Evolutionary conservation across 37 sponge, comb jelly and placozoan genomes (phyloP).

Genomic region (Petrosia ficiformis): DNA sequence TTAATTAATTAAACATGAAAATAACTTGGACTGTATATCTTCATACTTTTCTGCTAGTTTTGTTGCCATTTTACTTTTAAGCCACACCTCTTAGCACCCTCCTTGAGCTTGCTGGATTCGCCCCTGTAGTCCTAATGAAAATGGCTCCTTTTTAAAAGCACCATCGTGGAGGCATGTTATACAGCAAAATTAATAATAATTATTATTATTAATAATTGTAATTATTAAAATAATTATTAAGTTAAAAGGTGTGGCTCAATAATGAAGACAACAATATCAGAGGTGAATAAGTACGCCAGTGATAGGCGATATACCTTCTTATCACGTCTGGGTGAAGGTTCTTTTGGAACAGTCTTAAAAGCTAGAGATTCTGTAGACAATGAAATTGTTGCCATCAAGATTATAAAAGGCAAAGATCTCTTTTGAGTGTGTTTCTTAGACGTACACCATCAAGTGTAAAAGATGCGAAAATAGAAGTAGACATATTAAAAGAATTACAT

Average conservation of each 20-base stretch:
- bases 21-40: too few relatives aligned
- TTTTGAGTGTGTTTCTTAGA: background rate
- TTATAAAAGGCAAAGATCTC: slow-evolving; percentile 1
- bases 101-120: too few relatives aligned
- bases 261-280: background rate
- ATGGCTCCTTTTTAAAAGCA: too few relatives aligned
- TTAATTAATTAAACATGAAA: too few relatives aligned
- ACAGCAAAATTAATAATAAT: slow-evolving; percentile 82
- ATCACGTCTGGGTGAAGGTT: slow-evolving; percentile 10
- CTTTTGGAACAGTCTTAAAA: slow-evolving; percentile 19
- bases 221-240: too few relatives aligned
- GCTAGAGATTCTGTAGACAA: background rate
- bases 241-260: too few relatives aligned
- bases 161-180: slow-evolving; percentile 95
- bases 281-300: background rate
- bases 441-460: background rate
- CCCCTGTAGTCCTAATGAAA: too few relatives aligned
- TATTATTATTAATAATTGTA: slow-evolving; percentile 90
- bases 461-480: slow-evolving; percentile 3
- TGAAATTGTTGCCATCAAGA: slow-evolving; percentile 32
- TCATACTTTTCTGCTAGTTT: too few relatives aligned
- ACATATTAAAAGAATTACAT: background rate
- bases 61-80: too few relatives aligned
- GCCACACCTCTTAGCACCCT: too few relatives aligned
- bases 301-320: background rate